A percentile compares a stretch with the other conserved stretches of the same genome.
phyloP scores from a whole-genome alignment of 2,113 vertebrate species.

The Ancistrus triradiatus region DNA sequence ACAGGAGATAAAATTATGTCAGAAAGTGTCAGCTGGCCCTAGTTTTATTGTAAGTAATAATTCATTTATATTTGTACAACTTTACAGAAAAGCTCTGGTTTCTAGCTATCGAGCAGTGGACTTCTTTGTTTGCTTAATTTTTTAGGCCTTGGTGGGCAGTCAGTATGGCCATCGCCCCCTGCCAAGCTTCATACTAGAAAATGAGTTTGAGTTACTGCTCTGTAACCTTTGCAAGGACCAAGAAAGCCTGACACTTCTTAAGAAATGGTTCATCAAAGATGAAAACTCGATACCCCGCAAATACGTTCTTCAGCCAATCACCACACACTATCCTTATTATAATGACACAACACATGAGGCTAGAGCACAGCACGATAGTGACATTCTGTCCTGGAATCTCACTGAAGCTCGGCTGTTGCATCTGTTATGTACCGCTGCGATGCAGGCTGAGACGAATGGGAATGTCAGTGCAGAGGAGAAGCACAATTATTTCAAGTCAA shows the following conservation, averaged over 20 bases:
- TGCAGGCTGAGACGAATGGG: conserved; percentile 58
- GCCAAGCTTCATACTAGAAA: conserved; percentile 62
- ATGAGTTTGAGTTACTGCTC: conserved; percentile 67
- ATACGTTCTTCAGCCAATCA: conserved; percentile 74
- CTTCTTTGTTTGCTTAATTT: not conserved
- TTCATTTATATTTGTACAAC: not conserved
- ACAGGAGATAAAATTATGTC: conserved; percentile 69
- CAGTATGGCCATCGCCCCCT: conserved; percentile 66
- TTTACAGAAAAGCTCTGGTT: not conserved
- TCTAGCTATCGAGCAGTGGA: not conserved
- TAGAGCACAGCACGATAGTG: conserved; percentile 33
- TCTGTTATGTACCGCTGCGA: conserved; percentile 59
- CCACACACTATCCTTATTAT: conserved; percentile 59
- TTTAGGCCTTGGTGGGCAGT: conserved; percentile 76
- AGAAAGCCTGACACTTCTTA: conserved; percentile 58
- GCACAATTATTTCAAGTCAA: conserved; percentile 51
- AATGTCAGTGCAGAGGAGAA: conserved; percentile 64
- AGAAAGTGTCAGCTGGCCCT: conserved; percentile 66
- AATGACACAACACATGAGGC: conserved; percentile 51
- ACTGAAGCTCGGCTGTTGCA: conserved; percentile 60
- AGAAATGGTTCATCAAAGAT: conserved; percentile 66
- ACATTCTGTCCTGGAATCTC: conserved; percentile 44
- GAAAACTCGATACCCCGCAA: conserved; percentile 65
- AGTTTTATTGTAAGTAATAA: conserved; percentile 68
- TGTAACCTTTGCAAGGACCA: conserved; percentile 61